Conservation (phyloP, 2,888 invertebrate genomes). For the Heliconius erato region DNA sequence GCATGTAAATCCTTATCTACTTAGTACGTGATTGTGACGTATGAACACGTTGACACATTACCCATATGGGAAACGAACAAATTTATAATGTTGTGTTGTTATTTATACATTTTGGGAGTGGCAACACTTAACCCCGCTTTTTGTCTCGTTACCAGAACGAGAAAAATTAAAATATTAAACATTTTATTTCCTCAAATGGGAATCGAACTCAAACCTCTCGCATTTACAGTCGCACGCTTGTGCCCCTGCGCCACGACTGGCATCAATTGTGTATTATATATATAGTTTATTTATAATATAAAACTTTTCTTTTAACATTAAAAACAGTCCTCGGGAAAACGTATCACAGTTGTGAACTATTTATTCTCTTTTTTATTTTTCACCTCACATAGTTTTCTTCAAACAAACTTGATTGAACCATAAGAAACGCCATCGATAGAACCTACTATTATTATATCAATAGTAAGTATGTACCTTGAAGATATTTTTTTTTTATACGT, state of each 20-base stretch:
- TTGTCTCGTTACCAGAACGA: too few species aligned
- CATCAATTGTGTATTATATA: too few species aligned
- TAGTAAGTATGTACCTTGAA: neutral
- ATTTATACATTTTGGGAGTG: too few species aligned
- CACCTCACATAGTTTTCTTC: conserved; percentile 3
- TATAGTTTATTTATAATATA: neutral
- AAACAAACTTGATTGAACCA: conserved; percentile 14
- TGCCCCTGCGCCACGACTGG: too few species aligned
- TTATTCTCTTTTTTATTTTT: conserved; percentile 6
- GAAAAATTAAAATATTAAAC: too few species aligned
- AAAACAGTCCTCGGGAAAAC: neutral
- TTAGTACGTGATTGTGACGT: neutral
- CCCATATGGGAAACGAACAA: neutral
- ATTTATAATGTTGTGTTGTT: neutral
- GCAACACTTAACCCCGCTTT: too few species aligned
- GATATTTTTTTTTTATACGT: too few species aligned
- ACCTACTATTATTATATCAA: neutral
- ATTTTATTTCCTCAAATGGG: too few species aligned
- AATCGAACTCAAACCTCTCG: too few species aligned
- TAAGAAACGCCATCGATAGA: neutral
- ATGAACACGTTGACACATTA: neutral
- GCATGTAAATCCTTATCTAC: neutral
- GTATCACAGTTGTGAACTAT: neutral
- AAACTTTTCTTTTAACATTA: neutral
- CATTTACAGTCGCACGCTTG: too few species aligned